phyloP scores from a whole-genome alignment of 2,797 vertebrate genomes.

The Falco columbarius region DNA sequence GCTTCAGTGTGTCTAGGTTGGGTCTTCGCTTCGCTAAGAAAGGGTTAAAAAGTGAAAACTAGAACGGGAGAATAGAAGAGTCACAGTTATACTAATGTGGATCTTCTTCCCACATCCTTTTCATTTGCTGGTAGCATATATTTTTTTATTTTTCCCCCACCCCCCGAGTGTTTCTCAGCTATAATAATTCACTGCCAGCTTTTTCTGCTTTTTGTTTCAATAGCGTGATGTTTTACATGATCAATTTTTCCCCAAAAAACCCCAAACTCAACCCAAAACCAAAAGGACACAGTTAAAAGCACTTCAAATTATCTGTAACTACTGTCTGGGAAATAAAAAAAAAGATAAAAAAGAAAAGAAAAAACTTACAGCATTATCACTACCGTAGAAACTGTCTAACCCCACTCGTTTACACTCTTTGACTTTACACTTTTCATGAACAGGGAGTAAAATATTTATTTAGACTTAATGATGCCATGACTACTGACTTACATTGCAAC shows the following conservation, averaged over 20 bases:
- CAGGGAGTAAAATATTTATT: neutral
- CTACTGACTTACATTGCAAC: neutral
- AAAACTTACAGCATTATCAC: neutral
- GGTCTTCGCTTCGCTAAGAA: neutral
- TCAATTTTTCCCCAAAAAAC: neutral
- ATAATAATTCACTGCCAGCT: neutral
- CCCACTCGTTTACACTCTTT: neutral
- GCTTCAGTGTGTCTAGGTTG: fast-evolving
- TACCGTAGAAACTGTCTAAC: neutral
- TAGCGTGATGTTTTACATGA: neutral
- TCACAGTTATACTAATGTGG: neutral
- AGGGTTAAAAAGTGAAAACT: neutral
- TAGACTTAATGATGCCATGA: neutral
- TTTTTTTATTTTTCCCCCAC: neutral
- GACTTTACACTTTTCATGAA: neutral
- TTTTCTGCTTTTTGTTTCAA: neutral
- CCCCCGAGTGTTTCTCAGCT: neutral
- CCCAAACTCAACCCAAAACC: neutral
- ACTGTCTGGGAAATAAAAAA: neutral
- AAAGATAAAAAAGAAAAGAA: too few relatives aligned
- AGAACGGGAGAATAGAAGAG: neutral
- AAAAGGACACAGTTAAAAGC: neutral
- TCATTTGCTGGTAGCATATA: neutral
- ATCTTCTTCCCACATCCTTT: neutral
- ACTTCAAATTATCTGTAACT: neutral